These are phyloP conservation scores for Dendrolimus kikuchii DNA, from an alignment of 1,140 invertebrate genomes.

Conservation along the genomic window DNA sequence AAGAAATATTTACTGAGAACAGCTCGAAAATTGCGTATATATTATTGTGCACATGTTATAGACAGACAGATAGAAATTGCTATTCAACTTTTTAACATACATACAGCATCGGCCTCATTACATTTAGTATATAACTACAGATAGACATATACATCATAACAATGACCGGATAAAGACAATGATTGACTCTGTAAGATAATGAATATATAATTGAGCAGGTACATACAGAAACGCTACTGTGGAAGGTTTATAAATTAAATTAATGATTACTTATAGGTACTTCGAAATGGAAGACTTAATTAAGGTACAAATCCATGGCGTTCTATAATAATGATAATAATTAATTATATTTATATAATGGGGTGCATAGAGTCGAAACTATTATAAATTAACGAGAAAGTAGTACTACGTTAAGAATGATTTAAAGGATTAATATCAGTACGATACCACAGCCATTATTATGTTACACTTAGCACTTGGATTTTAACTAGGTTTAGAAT, in stretches of 20 bases:
- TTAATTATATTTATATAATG: slow-evolving; percentile 27
- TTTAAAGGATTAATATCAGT: slow-evolving; percentile 59
- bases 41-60: no score
- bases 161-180: no score
- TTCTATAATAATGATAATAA: slow-evolving; percentile 47
- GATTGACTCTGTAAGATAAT: no score
- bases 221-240: slow-evolving; percentile 40
- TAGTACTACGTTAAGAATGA: slow-evolving; percentile 41
- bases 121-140: no score
- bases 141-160: no score
- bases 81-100: no score
- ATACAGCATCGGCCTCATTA: no score
- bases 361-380: slow-evolving; percentile 30
- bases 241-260: slow-evolving; percentile 27
- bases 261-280: slow-evolving; percentile 42
- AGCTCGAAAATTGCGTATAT: no score
- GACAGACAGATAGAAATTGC: no score
- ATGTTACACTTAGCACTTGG: slow-evolving; percentile 61
- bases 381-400: slow-evolving; percentile 36
- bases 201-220: slow-evolving; percentile 48
- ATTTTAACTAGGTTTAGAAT: slow-evolving; percentile 38
- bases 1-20: no score
- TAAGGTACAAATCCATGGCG: slow-evolving; percentile 60
- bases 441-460: slow-evolving; percentile 67
- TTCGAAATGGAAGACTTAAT: slow-evolving; percentile 65